Percentiles rank a stretch among this genome's conserved stretches.
Evolutionary conservation across 37 sponge, comb jelly and placozoan genomes (phyloP).

Genomic region (Halichondria panicea): DNA sequence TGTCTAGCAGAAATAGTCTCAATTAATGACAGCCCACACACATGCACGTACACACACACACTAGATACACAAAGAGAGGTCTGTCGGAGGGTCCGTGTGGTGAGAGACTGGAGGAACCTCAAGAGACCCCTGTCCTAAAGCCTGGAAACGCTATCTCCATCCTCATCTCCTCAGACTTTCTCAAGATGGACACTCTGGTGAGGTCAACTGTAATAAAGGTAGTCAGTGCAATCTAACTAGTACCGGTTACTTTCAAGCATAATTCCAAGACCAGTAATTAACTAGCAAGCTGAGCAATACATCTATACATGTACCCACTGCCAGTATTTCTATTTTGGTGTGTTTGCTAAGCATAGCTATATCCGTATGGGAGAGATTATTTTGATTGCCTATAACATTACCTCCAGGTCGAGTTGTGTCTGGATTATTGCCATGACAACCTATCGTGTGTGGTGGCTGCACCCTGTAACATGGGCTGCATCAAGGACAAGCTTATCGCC

Average conservation of each 20-base stretch:
- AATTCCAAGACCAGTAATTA: neutral
- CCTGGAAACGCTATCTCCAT: slow-evolving; percentile 76
- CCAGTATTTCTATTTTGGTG: neutral
- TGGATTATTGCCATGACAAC: slow-evolving; percentile 75
- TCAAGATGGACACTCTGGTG: slow-evolving; percentile 89
- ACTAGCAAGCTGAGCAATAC: neutral
- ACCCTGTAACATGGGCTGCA: slow-evolving; percentile 78
- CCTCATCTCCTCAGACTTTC: slow-evolving; percentile 91
- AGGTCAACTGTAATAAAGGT: no score
- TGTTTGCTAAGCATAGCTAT: neutral
- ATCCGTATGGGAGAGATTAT: neutral
- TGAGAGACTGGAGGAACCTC: slow-evolving; percentile 17
- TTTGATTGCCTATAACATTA: neutral
- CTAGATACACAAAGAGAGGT: slow-evolving; percentile 88
- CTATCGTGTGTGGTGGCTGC: slow-evolving; percentile 72
- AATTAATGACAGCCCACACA: no score
- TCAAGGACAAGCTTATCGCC: slow-evolving; percentile 42
- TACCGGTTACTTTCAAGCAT: neutral
- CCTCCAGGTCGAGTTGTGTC: slow-evolving; percentile 77
- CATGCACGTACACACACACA: no score
- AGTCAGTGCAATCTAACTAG: neutral
- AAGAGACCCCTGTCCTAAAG: slow-evolving; percentile 58
- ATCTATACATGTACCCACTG: neutral
- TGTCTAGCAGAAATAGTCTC: no score
- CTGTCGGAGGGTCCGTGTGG: slow-evolving; percentile 63